phyloP scores from a whole-genome alignment of 2,888 invertebrate genomes.

The Phanerotoma sp. region DNA sequence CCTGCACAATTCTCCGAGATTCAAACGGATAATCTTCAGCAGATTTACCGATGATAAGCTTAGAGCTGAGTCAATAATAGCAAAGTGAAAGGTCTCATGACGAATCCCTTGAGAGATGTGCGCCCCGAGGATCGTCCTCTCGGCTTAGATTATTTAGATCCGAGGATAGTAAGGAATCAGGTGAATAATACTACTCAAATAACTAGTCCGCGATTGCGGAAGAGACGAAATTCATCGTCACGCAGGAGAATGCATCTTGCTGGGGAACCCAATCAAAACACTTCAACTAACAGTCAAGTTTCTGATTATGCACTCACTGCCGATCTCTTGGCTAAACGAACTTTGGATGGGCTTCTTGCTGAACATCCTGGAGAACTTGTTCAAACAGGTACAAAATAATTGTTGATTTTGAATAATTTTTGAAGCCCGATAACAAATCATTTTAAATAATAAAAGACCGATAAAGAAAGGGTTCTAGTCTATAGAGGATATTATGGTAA shows the following conservation, averaged over 20 bases:
- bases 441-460: not conserved
- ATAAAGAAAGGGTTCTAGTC: not conserved
- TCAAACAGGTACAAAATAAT: conserved; percentile 71
- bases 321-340: conserved; percentile 79
- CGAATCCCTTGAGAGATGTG: conserved; percentile 55
- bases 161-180: conserved; percentile 42
- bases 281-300: conserved; percentile 49
- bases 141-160: conserved; percentile 50
- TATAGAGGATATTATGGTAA: not conserved
- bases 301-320: conserved; percentile 71
- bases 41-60: conserved; percentile 23
- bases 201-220: conserved; percentile 39
- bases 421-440: not conserved
- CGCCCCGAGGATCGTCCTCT: conserved; percentile 54
- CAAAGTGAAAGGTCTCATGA: conserved; percentile 49
- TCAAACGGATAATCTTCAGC: not conserved
- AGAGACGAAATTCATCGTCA: conserved; percentile 47
- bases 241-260: conserved; percentile 72
- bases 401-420: not conserved
- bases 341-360: conserved; percentile 79
- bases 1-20: not conserved
- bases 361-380: conserved; percentile 93
- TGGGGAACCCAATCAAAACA: conserved; percentile 64
- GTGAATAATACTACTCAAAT: conserved; percentile 37
- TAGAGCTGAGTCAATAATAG: conserved; percentile 24